These are phyloP conservation scores for Harpegnathos saltator DNA, from an alignment of 1,140 invertebrate genomes.

Conservation along the genomic window DNA sequence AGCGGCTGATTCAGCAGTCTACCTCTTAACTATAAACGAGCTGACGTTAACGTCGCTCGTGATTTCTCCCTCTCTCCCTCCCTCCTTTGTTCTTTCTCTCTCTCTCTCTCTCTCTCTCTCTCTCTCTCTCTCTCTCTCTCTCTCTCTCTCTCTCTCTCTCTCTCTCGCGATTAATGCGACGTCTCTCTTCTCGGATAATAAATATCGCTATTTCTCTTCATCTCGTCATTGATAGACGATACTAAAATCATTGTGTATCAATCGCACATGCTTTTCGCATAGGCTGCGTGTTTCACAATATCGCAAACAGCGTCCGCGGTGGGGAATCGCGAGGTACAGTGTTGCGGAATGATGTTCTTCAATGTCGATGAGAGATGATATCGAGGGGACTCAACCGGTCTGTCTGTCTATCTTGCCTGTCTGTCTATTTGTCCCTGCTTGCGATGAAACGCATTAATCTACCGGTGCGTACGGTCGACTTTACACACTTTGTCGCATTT, in stretches of 20 bases:
- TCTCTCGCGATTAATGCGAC: no score
- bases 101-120: slow-evolving; percentile 29
- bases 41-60: slow-evolving; percentile 34
- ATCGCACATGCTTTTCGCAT: slow-evolving; percentile 1
- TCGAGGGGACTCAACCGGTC: slow-evolving; percentile 19
- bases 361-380: slow-evolving; percentile 35
- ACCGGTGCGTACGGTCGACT: neutral
- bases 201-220: no score
- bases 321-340: neutral
- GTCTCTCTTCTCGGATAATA: no score
- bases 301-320: neutral
- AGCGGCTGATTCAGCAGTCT: no score
- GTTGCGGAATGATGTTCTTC: slow-evolving; percentile 16
- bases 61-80: slow-evolving; percentile 30
- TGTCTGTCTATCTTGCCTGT: neutral
- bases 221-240: neutral
- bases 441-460: slow-evolving; percentile 38
- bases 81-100: slow-evolving; percentile 32
- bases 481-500: neutral
- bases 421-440: neutral
- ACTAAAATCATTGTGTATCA: slow-evolving; percentile 51
- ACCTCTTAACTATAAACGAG: slow-evolving; percentile 45
- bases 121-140: slow-evolving; percentile 41
- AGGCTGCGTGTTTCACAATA: neutral
- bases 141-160: no score